Evolutionary conservation across 1,140 invertebrate species (phyloP), one percentile per base, ranked within the genome.

Genomic region (Melanaphis sacchari): DNA sequence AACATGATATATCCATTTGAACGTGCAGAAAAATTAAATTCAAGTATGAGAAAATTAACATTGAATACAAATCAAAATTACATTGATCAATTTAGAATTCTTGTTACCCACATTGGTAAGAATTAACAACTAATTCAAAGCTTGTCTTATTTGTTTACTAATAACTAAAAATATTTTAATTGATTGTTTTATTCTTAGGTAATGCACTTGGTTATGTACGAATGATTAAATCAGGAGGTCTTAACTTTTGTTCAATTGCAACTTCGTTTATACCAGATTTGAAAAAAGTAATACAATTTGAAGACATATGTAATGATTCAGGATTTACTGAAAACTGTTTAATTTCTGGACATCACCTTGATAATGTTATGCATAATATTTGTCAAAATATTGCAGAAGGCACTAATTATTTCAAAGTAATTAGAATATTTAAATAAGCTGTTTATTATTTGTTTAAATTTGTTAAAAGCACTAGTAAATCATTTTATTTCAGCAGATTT

Each of bases 151-250:
- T 31, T n/a, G 15, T 87, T 1, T 87, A 18, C 4, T 43, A 43
- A 46, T 21, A 22, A 5, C 36, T 31, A 49, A 9, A 43, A 46
- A 49, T 76, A 87, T 87, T n/a, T 41, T 7, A 43, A n/a, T 26
- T 21, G 40, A 91, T 3, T 52, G 11, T 93, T 46, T 54, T 85
- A 82, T 93, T 41, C 94, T 94, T 9, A 97, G 97, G 99, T 26
- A 99, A 99, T 96, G 98, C 98, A 3, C 97, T 99, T 96, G 99
- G 99, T 18, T 99, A 99, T 95, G 98, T 99, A 2, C 96, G 99
- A 66, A 97, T 99, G 95, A 97, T 99, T 88, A 96, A 98, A 94
- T 99, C 99, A 9, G 99, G 99, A 11, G 98, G 98, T 26, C 96
- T 99, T 22, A 98, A 99, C 95, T 99, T 98, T 94, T 98, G 98